These are phyloP conservation scores for Eulemur coronatus DNA, from an alignment of 2,797 vertebrate genomes.

Conservation along the genomic window DNA sequence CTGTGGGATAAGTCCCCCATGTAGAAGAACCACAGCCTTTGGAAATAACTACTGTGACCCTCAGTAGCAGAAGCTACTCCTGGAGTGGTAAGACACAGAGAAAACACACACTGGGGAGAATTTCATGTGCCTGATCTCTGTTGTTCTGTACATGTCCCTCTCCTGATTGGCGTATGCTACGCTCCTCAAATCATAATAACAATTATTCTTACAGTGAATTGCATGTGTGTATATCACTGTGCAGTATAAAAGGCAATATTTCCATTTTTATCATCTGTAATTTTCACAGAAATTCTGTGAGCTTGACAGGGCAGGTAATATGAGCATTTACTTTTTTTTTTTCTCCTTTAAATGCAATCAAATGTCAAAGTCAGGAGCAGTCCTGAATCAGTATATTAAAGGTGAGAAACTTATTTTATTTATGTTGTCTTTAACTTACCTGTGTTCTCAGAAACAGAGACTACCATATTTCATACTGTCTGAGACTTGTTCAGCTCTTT, in stretches of 20 bases:
- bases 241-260: neutral
- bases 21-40: neutral
- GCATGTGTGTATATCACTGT: neutral
- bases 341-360: neutral
- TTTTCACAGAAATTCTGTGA: neutral
- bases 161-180: neutral
- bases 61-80: neutral
- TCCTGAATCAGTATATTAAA: neutral
- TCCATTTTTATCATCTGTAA: neutral
- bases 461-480: neutral
- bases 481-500: neutral
- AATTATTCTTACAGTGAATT: neutral
- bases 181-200: neutral
- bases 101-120: neutral
- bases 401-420: neutral
- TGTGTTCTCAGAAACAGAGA: neutral
- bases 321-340: neutral
- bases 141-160: neutral
- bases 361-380: slow-evolving; percentile 11
- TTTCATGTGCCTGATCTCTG: neutral
- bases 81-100: neutral
- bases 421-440: neutral
- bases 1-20: neutral
- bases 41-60: neutral
- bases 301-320: neutral